These are phyloP conservation scores for Phorcus lineatus DNA, from an alignment of 2,888 invertebrate species.

Conservation along the genomic window DNA sequence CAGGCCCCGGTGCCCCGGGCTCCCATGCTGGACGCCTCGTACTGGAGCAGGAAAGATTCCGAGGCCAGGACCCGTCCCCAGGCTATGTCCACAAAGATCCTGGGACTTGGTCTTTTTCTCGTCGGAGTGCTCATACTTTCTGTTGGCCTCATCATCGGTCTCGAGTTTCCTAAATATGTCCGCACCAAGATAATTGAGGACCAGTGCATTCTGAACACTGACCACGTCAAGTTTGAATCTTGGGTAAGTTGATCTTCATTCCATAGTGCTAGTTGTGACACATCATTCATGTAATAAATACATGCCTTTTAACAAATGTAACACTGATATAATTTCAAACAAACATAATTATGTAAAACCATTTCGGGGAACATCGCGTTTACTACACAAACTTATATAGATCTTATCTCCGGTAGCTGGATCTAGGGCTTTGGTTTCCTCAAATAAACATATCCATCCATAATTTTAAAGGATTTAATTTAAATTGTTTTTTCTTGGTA, in stretches of 20 bases:
- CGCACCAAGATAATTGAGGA: constrained; percentile 49
- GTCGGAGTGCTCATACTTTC: constrained; percentile 55
- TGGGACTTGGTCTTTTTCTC: constrained; percentile 60
- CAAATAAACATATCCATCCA: no score
- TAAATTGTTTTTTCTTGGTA: no score
- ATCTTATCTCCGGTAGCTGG: no score
- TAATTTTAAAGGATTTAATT: no score
- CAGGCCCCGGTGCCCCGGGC: constrained; percentile 1
- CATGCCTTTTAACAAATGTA: no score
- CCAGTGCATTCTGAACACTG: constrained; percentile 52
- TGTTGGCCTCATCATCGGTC: constrained; percentile 62
- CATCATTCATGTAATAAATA: no score
- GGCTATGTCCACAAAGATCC: constrained; percentile 49
- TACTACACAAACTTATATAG: no score
- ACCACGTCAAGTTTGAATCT: constrained; percentile 47
- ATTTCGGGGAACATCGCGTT: no score
- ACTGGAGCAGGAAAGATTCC: constrained; percentile 31
- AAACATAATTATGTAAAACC: no score
- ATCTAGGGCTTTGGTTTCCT: no score
- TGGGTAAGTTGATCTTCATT: constrained; percentile 54
- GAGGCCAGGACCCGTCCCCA: constrained; percentile 21
- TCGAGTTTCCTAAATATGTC: constrained; percentile 63
- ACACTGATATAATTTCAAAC: no score
- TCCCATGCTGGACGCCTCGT: constrained; percentile 21
- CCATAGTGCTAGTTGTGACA: no score